phyloP scores from a whole-genome alignment of 2,888 invertebrate species.

The Apotomis turbidana region DNA sequence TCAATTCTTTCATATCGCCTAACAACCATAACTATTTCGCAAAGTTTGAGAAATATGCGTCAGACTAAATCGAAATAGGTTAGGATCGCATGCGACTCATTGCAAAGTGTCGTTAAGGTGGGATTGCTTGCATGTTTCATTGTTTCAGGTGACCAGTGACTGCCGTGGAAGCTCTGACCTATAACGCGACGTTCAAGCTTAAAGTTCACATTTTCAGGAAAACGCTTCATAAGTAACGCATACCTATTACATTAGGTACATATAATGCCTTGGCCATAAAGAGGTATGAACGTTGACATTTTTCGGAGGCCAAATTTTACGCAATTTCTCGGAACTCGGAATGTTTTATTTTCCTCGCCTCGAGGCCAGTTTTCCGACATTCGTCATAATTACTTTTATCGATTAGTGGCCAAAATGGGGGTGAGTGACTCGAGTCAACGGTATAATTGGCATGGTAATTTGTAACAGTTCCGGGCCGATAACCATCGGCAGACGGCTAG shows the following conservation, averaged over 20 bases:
- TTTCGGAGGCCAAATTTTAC: conserved; percentile 42
- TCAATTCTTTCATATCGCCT: no score
- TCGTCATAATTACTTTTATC: conserved; percentile 51
- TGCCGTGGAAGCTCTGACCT: background rate
- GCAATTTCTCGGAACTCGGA: conserved; percentile 49
- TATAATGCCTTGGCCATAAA: conserved; percentile 28
- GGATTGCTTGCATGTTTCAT: no score
- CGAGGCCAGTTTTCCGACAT: conserved; percentile 45
- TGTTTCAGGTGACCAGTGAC: no score
- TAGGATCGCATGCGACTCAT: no score
- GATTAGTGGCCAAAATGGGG: conserved; percentile 58
- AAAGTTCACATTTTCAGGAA: conserved; percentile 30
- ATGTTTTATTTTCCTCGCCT: conserved; percentile 43
- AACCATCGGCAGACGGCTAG: conserved; percentile 47
- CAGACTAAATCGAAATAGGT: no score
- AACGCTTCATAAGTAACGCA: conserved; percentile 34
- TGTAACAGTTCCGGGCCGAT: conserved; percentile 59
- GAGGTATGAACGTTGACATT: conserved; percentile 43
- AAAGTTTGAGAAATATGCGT: no score
- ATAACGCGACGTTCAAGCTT: background rate
- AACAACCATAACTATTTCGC: no score
- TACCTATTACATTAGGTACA: conserved; percentile 1
- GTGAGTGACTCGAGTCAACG: conserved; percentile 58
- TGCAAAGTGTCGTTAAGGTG: no score
- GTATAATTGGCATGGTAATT: conserved; percentile 51